Percentiles rank a stretch among this genome's conserved stretches.
Conservation (phyloP, 2,888 invertebrate genomes). For the Dusona sp. region DNA sequence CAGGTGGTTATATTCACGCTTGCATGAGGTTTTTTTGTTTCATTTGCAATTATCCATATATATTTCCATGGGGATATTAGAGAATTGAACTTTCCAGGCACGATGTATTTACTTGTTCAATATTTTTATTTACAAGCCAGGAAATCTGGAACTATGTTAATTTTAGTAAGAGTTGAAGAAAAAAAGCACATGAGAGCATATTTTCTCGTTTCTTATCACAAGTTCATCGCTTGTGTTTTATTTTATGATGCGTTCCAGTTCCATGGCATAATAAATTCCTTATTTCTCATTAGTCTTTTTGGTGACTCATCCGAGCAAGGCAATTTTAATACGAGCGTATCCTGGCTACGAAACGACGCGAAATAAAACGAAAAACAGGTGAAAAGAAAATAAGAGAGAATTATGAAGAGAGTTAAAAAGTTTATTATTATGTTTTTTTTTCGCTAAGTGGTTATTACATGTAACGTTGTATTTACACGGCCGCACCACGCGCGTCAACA, state of each 20-base stretch:
- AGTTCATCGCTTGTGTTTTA: conserved; percentile 17
- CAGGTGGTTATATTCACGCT: not conserved
- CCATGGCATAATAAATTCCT: conserved; percentile 33
- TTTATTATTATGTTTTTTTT: conserved; percentile 19
- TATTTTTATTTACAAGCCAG: conserved; percentile 71
- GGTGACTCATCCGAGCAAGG: conserved; percentile 37
- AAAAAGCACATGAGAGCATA: not conserved
- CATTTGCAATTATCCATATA: not conserved
- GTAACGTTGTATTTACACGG: conserved; percentile 77
- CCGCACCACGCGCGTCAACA: conserved; percentile 82
- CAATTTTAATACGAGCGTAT: conserved; percentile 25
- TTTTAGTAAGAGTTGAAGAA: not conserved
- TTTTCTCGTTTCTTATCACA: not conserved
- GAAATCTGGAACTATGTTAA: conserved; percentile 61
- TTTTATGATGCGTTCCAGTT: conserved; percentile 49
- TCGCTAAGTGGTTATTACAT: conserved; percentile 58
- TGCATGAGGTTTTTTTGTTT: not conserved
- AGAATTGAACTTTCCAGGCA: conserved; percentile 15
- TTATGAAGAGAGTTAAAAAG: conserved; percentile 45
- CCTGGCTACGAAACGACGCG: conserved; percentile 50
- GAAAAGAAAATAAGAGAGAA: conserved; percentile 59
- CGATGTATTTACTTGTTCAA: conserved; percentile 27
- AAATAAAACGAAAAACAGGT: conserved; percentile 53
- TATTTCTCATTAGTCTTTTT: conserved; percentile 40
- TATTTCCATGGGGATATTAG: conserved; percentile 9